These are phyloP conservation scores for Rousettus madagascariensis DNA, from an alignment of 2,797 vertebrate genomes.

Conservation along the genomic window DNA sequence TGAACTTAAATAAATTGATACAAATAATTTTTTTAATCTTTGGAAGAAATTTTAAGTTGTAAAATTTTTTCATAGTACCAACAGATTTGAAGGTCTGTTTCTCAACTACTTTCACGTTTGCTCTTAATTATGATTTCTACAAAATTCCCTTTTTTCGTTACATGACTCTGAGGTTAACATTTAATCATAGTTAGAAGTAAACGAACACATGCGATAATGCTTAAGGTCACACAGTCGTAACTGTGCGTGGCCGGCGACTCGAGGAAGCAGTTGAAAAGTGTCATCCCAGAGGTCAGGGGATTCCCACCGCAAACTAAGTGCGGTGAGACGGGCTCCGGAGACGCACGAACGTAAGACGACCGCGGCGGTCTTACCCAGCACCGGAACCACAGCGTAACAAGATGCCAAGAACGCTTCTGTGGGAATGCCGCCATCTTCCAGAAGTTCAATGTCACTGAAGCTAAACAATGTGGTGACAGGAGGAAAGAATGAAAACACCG, in stretches of 20 bases:
- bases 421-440: slow-evolving; percentile 95
- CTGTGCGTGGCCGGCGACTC: background rate
- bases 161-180: background rate
- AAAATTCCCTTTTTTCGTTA: slow-evolving; percentile 9
- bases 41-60: slow-evolving; percentile 16
- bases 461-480: slow-evolving; percentile 82
- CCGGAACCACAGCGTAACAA: slow-evolving; percentile 98
- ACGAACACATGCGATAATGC: background rate
- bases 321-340: background rate
- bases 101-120: slow-evolving; percentile 6
- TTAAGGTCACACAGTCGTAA: background rate
- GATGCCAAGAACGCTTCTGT: slow-evolving; percentile 97
- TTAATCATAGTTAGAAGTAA: slow-evolving; percentile 14
- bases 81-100: background rate
- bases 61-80: background rate
- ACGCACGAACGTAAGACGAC: background rate
- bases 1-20: background rate
- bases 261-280: background rate
- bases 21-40: background rate
- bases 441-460: slow-evolving; percentile 98
- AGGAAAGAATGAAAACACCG: slow-evolving; percentile 43
- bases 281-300: background rate
- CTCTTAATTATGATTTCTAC: background rate
- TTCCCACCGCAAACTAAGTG: background rate
- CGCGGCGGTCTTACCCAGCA: slow-evolving; percentile 92